Percentiles rank a stretch among this genome's conserved stretches.
Evolutionary conservation across 2,113 vertebrate species (phyloP).

Genomic region (Cebus imitator): DNA sequence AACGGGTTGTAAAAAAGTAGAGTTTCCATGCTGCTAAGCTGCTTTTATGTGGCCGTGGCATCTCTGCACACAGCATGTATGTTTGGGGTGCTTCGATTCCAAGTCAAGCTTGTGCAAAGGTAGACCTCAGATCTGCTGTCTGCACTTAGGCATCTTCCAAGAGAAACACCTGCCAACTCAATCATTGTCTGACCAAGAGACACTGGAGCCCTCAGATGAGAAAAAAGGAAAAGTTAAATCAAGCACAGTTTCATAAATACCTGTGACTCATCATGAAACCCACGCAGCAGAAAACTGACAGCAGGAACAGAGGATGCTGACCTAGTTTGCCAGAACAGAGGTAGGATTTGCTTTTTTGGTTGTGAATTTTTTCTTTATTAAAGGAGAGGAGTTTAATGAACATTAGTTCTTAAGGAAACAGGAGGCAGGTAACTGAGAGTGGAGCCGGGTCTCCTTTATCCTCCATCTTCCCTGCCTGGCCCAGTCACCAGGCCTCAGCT

Average conservation of each 20-base stretch:
- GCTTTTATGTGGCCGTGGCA: slow-evolving; percentile 9
- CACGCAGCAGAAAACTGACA: slow-evolving; percentile 65
- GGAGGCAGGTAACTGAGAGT: slow-evolving; percentile 38
- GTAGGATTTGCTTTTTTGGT: slow-evolving; percentile 76
- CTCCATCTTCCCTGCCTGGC: neutral
- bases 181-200: slow-evolving; percentile 72
- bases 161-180: slow-evolving; percentile 54
- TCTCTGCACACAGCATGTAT: neutral
- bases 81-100: neutral
- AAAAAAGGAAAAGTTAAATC: slow-evolving; percentile 49
- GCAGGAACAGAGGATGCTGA: slow-evolving; percentile 62
- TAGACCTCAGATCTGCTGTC: slow-evolving; percentile 28
- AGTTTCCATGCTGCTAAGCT: slow-evolving; percentile 64
- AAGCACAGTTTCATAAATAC: slow-evolving; percentile 77
- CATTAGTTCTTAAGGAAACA: slow-evolving; percentile 55
- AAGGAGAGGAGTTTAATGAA: slow-evolving; percentile 69
- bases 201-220: slow-evolving; percentile 66
- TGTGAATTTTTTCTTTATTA: slow-evolving; percentile 38
- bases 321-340: slow-evolving; percentile 81
- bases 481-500: neutral
- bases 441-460: neutral
- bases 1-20: slow-evolving; percentile 49
- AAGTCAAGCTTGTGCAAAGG: neutral
- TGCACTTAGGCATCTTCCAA: slow-evolving; percentile 23
- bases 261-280: slow-evolving; percentile 61